Conservation (phyloP, 2,888 invertebrate species). For the Pyrrhosoma nymphula region DNA sequence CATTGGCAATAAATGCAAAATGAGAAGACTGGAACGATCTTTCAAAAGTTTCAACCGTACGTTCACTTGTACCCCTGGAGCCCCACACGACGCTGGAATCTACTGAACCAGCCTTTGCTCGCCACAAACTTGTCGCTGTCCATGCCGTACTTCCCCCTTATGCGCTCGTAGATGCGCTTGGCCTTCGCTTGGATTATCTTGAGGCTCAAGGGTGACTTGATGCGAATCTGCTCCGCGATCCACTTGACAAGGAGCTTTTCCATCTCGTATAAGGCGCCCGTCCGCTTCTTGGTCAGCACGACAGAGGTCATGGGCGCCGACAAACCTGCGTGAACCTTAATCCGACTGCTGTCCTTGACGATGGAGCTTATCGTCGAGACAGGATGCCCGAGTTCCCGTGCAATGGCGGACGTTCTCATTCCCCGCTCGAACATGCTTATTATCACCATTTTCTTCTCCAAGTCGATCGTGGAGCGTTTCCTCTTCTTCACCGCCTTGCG, state of each 20-base stretch:
- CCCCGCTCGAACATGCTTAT: not conserved
- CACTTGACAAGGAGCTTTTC: not conserved
- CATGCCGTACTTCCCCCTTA: conserved; percentile 13
- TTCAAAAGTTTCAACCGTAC: too few relatives aligned
- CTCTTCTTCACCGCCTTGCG: not conserved
- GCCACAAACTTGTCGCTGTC: not conserved
- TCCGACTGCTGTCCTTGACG: not conserved
- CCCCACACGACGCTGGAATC: not conserved
- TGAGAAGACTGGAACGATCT: too few relatives aligned
- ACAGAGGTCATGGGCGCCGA: not conserved
- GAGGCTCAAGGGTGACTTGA: not conserved
- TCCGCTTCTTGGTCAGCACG: not conserved
- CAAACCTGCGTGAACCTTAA: not conserved
- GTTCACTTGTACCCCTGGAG: not conserved
- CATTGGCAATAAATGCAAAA: too few relatives aligned
- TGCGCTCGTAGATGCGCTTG: not conserved
- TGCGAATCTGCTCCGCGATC: not conserved
- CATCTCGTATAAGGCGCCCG: conserved; percentile 8
- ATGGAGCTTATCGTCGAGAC: not conserved
- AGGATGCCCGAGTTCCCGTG: not conserved
- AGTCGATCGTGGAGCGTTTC: not conserved
- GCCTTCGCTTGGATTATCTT: not conserved
- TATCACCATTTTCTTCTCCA: not conserved
- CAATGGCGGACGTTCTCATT: not conserved
- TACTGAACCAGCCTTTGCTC: not conserved